A percentile compares a stretch with the other conserved stretches of the same genome.
Evolutionary conservation across 2,113 vertebrate species (phyloP).

Genomic region (Odontophorus gujanensis): DNA sequence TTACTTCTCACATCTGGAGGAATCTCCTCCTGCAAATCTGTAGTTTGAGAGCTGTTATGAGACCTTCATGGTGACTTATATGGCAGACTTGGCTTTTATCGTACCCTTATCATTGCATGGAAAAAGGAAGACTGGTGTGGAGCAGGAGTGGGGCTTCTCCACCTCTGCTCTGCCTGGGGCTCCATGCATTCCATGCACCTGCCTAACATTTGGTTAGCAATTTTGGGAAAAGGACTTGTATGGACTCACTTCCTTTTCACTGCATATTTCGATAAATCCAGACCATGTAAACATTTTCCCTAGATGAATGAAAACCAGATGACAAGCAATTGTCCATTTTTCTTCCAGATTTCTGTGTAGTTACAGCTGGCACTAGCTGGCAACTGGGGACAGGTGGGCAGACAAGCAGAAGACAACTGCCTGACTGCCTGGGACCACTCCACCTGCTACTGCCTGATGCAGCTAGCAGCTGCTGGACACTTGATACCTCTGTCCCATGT

Average conservation of each 20-base stretch:
- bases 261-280: not conserved
- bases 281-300: not conserved
- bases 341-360: not conserved
- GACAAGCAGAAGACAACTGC: not conserved
- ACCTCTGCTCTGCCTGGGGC: not conserved
- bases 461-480: not conserved
- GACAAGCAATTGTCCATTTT: not conserved
- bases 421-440: not conserved
- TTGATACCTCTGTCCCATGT: not conserved
- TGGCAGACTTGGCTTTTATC: not conserved
- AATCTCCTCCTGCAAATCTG: not conserved
- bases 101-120: not conserved
- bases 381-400: not conserved
- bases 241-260: not conserved
- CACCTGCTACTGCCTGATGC: not conserved
- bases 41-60: not conserved
- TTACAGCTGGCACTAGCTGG: not conserved
- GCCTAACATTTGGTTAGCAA: not conserved
- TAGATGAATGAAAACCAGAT: not conserved
- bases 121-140: not conserved
- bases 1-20: not conserved
- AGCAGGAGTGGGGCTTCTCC: not conserved
- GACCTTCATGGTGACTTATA: not conserved
- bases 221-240: not conserved
- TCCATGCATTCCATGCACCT: fast-evolving